phyloP scores from a whole-genome alignment of 2,888 invertebrate genomes.

The Agonum fuliginosum region DNA sequence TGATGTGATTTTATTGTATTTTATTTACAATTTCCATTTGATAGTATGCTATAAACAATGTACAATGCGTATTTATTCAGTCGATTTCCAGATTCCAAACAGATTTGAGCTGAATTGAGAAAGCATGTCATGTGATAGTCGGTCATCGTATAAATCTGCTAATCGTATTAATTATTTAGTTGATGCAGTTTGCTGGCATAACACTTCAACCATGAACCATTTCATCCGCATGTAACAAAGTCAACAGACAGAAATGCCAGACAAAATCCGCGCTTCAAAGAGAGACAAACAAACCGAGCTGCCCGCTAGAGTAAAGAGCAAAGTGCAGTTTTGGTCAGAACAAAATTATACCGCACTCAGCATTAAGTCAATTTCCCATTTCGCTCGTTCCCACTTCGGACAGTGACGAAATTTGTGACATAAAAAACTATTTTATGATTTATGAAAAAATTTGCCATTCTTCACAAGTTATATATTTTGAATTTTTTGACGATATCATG shows the following conservation, averaged over 20 bases:
- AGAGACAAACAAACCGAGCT: neutral
- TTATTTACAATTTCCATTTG: no score
- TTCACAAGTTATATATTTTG: no score
- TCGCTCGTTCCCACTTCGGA: no score
- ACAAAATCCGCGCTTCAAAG: neutral
- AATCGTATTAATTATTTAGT: constrained; percentile 36
- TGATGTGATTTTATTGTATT: no score
- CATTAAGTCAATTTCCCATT: no score
- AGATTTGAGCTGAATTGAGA: constrained; percentile 17
- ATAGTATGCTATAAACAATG: no score
- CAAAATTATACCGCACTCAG: neutral
- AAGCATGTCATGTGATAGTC: constrained; percentile 16
- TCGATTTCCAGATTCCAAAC: neutral
- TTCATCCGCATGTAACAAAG: constrained; percentile 25
- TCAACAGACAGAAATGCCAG: constrained; percentile 1
- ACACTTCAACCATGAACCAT: neutral
- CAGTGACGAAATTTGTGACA: no score
- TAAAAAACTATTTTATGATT: no score
- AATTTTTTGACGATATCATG: no score
- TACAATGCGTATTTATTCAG: constrained; percentile 4
- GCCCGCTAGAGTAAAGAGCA: neutral
- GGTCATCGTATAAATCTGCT: constrained; percentile 20
- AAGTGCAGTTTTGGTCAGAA: constrained; percentile 1
- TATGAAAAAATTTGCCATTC: no score
- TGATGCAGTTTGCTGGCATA: neutral